phyloP scores from a whole-genome alignment of 2,797 vertebrate species.

The Sibirionetta formosa region DNA sequence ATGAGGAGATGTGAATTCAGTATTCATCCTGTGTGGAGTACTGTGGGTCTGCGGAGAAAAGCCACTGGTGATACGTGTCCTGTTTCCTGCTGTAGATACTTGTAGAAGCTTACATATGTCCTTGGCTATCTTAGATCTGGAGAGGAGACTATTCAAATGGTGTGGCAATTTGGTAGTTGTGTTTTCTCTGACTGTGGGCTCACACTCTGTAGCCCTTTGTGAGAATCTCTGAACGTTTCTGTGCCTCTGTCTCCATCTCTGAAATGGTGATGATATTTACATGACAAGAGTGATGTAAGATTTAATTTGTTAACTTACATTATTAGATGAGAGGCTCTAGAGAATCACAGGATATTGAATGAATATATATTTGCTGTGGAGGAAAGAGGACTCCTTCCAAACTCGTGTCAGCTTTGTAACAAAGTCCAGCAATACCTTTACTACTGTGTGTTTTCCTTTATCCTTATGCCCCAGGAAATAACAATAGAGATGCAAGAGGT shows the following conservation, averaged over 20 bases:
- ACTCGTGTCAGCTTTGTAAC: rapidly evolving
- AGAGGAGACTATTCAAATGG: neutral
- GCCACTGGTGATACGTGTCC: rapidly evolving
- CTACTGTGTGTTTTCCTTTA: neutral
- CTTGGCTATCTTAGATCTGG: neutral
- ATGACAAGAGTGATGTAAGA: rapidly evolving
- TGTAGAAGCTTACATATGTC: neutral
- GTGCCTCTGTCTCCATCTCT: neutral
- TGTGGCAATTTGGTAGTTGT: neutral
- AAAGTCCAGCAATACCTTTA: neutral
- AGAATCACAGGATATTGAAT: neutral
- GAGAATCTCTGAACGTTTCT: neutral
- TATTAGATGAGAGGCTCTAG: neutral
- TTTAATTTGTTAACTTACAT: neutral
- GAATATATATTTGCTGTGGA: neutral
- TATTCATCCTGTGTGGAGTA: rapidly evolving
- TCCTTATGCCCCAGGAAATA: neutral
- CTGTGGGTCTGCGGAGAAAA: neutral
- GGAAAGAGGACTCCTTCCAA: neutral
- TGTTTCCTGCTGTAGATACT: neutral
- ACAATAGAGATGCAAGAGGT: neutral
- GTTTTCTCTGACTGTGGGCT: neutral
- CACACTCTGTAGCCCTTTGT: neutral
- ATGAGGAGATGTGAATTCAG: neutral
- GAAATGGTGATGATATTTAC: neutral